Evolutionary conservation across 2,113 vertebrate species (phyloP), one percentile per base, ranked within the genome.

Genomic region (Oxyura jamaicensis): DNA sequence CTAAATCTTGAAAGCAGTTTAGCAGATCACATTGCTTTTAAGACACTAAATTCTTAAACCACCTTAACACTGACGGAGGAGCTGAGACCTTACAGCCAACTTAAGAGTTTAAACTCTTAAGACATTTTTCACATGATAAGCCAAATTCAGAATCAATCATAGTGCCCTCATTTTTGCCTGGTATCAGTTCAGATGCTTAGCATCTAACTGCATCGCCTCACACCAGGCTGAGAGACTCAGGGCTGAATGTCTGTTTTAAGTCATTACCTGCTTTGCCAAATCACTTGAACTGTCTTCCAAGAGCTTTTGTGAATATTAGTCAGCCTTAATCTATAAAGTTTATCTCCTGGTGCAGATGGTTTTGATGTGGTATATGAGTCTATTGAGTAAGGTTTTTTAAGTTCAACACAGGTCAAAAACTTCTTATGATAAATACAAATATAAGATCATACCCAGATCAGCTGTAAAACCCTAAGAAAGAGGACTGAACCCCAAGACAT

Each of bases 1-100:
- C 60, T 88, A 94, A 94, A 76, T 79, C 95, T 92, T 95, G 62
- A 94, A 96, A 95, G 88, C 60, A n/a, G 92, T 95, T 96, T 96
- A 96, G 41, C 69, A 92, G 88, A 90, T 93, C 69, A 78, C 39
- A 19, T 86, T 81, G 31, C 28, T 92, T 87, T 94, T 88, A 90
- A 96, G 80, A 82, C 77, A 58, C 53, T 90, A 84, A 94, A 92
- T 89, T 92, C 77, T 94, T 92, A 94, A 96, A 93, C 90, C 66
- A 84, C 77, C 77, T 92, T 93, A 94, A 84, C 48, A 92, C 80
- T 66, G 74, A 73, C 66, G 19, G 58, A 84, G 44, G 11, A 96
- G 33, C 46, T 36, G 73, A 90, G 72, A 90, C 58, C 77, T 96
- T 91, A 95, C 20, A 48, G 71, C 42, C 80, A 96, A 63, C 52